Evolutionary conservation across 2,113 vertebrate species (phyloP).

Genomic region (Cyanoramphus novaezelandiae): DNA sequence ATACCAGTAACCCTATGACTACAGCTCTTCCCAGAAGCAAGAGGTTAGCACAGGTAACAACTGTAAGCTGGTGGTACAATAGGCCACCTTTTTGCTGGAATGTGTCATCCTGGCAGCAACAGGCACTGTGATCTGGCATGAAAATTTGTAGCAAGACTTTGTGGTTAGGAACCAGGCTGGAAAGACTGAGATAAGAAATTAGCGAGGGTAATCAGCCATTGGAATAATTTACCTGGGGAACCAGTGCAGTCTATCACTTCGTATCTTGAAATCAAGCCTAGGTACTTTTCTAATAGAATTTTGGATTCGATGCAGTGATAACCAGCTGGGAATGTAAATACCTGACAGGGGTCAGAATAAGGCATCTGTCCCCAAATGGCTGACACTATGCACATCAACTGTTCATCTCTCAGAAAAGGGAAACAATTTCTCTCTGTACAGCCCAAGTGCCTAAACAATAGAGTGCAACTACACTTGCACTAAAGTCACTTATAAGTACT

Average conservation of each 20-base stretch:
- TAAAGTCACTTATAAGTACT: background rate
- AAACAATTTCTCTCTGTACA: background rate
- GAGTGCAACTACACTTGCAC: background rate
- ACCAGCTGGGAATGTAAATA: conserved; percentile 6
- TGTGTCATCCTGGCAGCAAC: background rate
- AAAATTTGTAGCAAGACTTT: conserved; percentile 3
- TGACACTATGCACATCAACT: background rate
- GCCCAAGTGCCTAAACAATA: background rate
- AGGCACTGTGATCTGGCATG: background rate
- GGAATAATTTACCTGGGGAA: conserved; percentile 32
- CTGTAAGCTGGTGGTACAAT: background rate
- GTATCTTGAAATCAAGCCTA: conserved; percentile 24
- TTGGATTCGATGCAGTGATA: background rate
- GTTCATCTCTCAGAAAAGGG: background rate
- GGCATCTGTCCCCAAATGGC: background rate
- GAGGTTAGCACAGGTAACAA: background rate
- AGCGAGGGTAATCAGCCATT: background rate
- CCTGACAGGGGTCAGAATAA: background rate
- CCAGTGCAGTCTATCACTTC: background rate
- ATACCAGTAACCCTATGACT: background rate
- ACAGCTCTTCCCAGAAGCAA: background rate
- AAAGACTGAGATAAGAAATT: conserved; percentile 27
- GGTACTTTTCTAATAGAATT: conserved; percentile 7
- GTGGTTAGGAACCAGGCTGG: conserved; percentile 8
- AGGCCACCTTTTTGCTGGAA: background rate